Conservation (phyloP, 2,797 vertebrate species). For the Momotus momota region DNA sequence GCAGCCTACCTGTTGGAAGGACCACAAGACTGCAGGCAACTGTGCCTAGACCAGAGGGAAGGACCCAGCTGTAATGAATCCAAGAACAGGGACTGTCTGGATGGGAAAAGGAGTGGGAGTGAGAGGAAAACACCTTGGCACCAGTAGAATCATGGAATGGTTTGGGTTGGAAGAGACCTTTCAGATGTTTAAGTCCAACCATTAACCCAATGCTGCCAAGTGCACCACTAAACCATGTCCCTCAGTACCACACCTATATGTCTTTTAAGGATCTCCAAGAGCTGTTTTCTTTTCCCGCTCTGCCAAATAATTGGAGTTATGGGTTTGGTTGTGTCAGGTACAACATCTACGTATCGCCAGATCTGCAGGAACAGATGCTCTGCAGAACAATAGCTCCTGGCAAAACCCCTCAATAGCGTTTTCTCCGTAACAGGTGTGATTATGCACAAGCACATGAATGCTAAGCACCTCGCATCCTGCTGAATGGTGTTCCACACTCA, state of each 20-base stretch:
- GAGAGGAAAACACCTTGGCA: not conserved
- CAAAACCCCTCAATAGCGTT: not conserved
- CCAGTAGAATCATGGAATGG: not conserved
- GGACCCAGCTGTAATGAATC: not conserved
- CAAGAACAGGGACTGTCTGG: not conserved
- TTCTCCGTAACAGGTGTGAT: not conserved
- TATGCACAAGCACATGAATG: not conserved
- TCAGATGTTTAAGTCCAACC: too few species aligned
- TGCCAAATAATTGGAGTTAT: not conserved
- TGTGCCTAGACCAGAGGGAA: not conserved
- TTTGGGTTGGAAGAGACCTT: too few species aligned
- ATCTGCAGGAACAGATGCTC: not conserved
- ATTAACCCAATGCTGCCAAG: too few species aligned
- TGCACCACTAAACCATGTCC: too few species aligned
- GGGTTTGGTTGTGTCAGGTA: not conserved
- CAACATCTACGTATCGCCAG: not conserved
- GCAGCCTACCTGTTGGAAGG: not conserved
- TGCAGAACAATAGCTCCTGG: not conserved
- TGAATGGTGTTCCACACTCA: not conserved
- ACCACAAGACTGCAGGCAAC: not conserved
- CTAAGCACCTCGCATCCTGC: rapidly evolving
- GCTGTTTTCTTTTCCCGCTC: not conserved
- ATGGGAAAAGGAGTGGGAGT: not conserved
- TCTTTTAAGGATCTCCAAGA: not conserved
- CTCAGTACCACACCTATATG: too few species aligned